Percentiles rank a stretch among this genome's conserved stretches.
Evolutionary conservation across 2,888 invertebrate species (phyloP).

Genomic region (Phengaris arion): DNA sequence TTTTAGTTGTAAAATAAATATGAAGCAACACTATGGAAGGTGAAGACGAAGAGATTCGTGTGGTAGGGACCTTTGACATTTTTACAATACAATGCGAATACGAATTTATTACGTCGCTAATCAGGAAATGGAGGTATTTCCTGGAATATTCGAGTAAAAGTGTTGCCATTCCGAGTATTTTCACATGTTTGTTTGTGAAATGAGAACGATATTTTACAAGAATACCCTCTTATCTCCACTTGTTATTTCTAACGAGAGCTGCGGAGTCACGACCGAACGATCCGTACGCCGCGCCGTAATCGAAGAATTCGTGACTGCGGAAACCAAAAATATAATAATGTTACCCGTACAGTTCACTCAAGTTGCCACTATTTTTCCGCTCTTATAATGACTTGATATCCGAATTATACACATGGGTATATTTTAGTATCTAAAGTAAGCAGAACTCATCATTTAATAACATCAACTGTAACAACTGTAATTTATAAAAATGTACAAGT

Average conservation of each 20-base stretch:
- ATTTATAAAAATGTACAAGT: too few relatives aligned
- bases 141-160: background rate
- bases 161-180: background rate
- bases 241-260: conserved; percentile 37
- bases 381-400: too few relatives aligned
- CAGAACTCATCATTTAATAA: background rate
- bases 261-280: conserved; percentile 39
- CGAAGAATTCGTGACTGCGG: conserved; percentile 38
- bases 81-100: background rate
- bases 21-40: too few relatives aligned
- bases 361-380: background rate
- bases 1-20: too few relatives aligned
- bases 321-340: conserved; percentile 40
- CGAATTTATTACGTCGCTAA: background rate
- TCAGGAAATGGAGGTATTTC: background rate
- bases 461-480: background rate
- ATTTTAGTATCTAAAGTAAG: background rate
- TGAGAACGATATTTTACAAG: conserved; percentile 33
- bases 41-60: background rate
- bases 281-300: conserved; percentile 36
- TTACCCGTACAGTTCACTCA: background rate
- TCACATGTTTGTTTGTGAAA: conserved; percentile 26
- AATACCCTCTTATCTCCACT: conserved; percentile 36
- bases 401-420: too few relatives aligned
- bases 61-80: background rate